Base-by-base conservation (phyloP, 2,113 vertebrate species). In the Columba janthina region DNA sequence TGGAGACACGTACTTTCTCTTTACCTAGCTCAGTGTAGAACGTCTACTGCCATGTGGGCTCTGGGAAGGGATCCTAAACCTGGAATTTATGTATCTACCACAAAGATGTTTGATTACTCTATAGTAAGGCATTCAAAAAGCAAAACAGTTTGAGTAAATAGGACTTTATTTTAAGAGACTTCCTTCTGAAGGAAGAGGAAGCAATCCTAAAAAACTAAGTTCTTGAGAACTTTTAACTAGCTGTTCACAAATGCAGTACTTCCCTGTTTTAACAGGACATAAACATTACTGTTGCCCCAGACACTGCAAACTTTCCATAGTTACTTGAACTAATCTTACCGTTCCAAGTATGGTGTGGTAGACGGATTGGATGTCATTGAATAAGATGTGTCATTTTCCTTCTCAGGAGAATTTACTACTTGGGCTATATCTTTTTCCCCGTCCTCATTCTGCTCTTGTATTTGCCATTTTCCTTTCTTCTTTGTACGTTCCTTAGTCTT, bases 261-360 rank as follows among this genome's bases (percentile, higher is more conserved):
- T 94, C 31, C 21, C 9, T 65, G 29, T 71, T 93, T 79, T 32
- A 90, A 69, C 13, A 64, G 24, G 13, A 12, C 62, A 75, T 38
- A 65, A 60, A 74, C 10, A 36, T 22, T 29, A 54, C 6, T 17
- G 10, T 46, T 86, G 12, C 16, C 29, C 16, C 16, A 64, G 25
- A 61, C 6, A 54, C n/a, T 20, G 28, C n/a, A 79, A 26, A 25
- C 50, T 54, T 62, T 10, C 40, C 28, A 29, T 20, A 31, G 12
- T 89, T 83, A 88, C 29, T 51, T 36, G 36, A 85, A 84, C 5
- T 62, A 44, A 73, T 32, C 97, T 98, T 97, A 99, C 99, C 98
- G 98, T 88, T 99, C 98, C 51, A 99, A 96, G 88, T 97, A 97
- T 2, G 98, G 98, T 1, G 98, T 99, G 2, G 98, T 98, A 90